Conservation (phyloP, 2,888 invertebrate genomes). For the Polydesmus complanatus region DNA sequence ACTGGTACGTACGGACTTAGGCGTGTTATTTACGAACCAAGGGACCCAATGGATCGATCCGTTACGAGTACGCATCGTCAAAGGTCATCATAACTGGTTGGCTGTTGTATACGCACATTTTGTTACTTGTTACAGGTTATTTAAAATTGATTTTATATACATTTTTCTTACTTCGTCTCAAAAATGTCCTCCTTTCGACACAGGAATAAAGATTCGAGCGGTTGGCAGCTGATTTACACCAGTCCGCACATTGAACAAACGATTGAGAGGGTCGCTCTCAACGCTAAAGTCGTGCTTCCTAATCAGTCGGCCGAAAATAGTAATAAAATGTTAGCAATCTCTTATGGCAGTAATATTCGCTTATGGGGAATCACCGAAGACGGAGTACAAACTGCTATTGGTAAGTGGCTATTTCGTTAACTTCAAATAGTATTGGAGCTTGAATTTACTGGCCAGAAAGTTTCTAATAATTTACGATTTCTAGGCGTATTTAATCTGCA, state of each 20-base stretch:
- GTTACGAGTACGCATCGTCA: slow-evolving; percentile 75
- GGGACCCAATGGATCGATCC: slow-evolving; percentile 59
- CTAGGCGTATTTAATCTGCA: slow-evolving; percentile 77
- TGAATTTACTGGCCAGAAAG: not conserved
- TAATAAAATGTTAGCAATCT: slow-evolving; percentile 69
- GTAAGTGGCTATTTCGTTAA: slow-evolving; percentile 30
- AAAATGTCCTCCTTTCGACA: no score
- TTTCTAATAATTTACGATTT: slow-evolving; percentile 10
- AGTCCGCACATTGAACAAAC: slow-evolving; percentile 78
- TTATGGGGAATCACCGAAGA: slow-evolving; percentile 68
- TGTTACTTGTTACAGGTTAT: slow-evolving; percentile 79
- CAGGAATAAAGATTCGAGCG: slow-evolving; percentile 85
- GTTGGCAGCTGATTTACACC: slow-evolving; percentile 90
- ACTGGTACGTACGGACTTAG: slow-evolving; percentile 53
- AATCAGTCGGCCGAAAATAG: slow-evolving; percentile 32
- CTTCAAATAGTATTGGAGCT: not conserved
- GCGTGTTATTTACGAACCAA: slow-evolving; percentile 45
- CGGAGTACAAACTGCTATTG: slow-evolving; percentile 56
- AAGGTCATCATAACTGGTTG: slow-evolving; percentile 96
- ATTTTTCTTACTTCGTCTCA: no score
- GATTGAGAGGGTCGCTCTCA: slow-evolving; percentile 84
- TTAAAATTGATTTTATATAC: no score
- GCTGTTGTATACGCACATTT: slow-evolving; percentile 92
- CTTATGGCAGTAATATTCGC: slow-evolving; percentile 58
- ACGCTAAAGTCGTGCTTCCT: slow-evolving; percentile 39